Percentiles rank a stretch among this genome's conserved stretches.
Conservation (phyloP, 2,797 vertebrate genomes). For the Enteromius fasciolatus region DNA sequence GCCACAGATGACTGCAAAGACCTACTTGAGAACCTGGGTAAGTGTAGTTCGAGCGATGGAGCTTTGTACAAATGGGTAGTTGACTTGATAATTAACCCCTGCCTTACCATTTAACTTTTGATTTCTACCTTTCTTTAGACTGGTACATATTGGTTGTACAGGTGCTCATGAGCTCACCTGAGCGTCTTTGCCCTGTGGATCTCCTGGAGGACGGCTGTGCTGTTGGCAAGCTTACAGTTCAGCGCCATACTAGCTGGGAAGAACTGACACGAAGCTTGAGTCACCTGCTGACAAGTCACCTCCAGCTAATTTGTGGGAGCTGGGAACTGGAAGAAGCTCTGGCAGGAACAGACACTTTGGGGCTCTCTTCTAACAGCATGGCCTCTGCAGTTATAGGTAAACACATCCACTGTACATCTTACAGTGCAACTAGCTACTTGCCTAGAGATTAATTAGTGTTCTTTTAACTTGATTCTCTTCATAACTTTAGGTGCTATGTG, state of each 20-base stretch:
- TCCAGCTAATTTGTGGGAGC: constrained; percentile 83
- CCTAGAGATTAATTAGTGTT: not conserved
- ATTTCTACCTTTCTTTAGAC: constrained; percentile 71
- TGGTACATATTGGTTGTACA: constrained; percentile 84
- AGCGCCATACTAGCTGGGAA: constrained; percentile 84
- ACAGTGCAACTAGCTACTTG: not conserved
- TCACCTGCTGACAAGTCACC: constrained; percentile 83
- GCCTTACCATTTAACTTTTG: constrained; percentile 1
- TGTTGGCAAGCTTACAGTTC: constrained; percentile 83
- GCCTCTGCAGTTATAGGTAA: constrained; percentile 87
- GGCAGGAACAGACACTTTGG: constrained; percentile 76
- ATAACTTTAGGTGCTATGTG: not conserved
- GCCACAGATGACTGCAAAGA: constrained; percentile 98
- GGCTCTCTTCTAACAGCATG: constrained; percentile 81
- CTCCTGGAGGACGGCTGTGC: constrained; percentile 79
- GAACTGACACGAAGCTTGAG: constrained; percentile 83
- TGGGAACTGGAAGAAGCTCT: constrained; percentile 74
- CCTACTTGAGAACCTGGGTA: constrained; percentile 93
- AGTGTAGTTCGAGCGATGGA: constrained; percentile 65
- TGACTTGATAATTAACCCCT: not conserved
- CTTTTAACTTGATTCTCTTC: not conserved
- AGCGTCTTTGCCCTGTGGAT: constrained; percentile 74
- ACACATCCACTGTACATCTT: constrained; percentile 15
- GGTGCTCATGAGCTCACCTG: constrained; percentile 78
- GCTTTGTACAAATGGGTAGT: not conserved